phyloP scores from a whole-genome alignment of 2,113 vertebrate species.

The Ailuropoda melanoleuca region DNA sequence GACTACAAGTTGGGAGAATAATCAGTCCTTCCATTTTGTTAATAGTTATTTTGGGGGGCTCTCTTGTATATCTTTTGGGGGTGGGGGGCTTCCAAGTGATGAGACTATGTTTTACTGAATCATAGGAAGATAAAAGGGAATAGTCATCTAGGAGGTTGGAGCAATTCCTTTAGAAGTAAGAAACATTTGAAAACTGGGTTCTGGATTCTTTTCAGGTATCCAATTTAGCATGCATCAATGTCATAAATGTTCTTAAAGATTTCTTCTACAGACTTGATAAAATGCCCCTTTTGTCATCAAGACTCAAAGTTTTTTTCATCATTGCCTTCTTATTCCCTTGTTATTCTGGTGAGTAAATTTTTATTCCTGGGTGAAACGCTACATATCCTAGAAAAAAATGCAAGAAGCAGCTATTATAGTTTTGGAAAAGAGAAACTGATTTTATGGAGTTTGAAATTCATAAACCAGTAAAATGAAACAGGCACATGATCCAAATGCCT shows the following conservation, averaged over 20 bases:
- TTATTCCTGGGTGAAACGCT: neutral
- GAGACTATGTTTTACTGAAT: neutral
- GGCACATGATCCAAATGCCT: neutral
- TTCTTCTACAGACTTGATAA: constrained; percentile 13
- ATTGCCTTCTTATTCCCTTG: neutral
- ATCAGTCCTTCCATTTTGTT: neutral
- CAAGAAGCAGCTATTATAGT: neutral
- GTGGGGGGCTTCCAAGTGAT: neutral
- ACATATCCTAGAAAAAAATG: neutral
- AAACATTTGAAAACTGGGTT: neutral
- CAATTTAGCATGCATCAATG: neutral
- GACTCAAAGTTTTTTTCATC: constrained; percentile 27
- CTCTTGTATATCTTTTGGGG: neutral
- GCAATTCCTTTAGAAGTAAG: neutral
- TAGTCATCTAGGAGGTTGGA: neutral
- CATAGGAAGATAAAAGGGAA: neutral
- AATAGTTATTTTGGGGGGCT: neutral
- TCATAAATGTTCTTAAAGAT: neutral
- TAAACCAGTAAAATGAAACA: neutral
- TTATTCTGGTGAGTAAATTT: constrained; percentile 41
- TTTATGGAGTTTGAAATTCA: neutral
- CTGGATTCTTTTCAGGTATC: neutral
- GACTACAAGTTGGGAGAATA: neutral
- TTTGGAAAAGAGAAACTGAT: neutral
- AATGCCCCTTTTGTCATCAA: neutral